Conservation (phyloP, 2,113 vertebrate genomes). For the Pituophis catenifer region DNA sequence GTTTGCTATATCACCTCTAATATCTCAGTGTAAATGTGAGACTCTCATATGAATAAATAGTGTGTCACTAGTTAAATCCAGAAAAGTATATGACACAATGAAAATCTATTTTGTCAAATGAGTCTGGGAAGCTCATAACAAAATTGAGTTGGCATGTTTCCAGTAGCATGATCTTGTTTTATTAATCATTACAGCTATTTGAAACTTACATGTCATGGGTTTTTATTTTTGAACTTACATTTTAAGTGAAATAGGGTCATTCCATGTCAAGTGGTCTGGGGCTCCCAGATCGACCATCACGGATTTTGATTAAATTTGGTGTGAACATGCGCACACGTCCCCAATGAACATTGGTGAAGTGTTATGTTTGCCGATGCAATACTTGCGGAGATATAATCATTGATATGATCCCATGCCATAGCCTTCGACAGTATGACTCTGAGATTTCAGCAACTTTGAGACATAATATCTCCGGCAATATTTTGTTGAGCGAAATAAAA, state of each 20-base stretch:
- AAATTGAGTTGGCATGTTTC: not conserved
- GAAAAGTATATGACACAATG: not conserved
- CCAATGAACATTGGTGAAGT: too few species aligned
- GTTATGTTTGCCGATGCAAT: too few species aligned
- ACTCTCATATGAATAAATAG: not conserved
- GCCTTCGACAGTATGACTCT: too few species aligned
- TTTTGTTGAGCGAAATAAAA: too few species aligned
- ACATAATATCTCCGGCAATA: too few species aligned
- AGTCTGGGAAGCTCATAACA: not conserved
- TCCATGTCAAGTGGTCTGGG: too few species aligned
- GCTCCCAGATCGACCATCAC: too few species aligned
- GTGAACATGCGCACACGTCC: too few species aligned
- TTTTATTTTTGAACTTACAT: not conserved
- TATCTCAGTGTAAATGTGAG: not conserved
- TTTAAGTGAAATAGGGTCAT: not conserved
- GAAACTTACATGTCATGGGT: not conserved
- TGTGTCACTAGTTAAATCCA: not conserved
- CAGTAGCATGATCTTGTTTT: not conserved
- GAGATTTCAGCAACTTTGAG: too few species aligned
- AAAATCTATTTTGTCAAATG: not conserved
- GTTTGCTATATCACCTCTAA: not conserved
- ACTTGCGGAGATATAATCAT: too few species aligned
- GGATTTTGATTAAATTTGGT: too few species aligned
- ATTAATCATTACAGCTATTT: not conserved
- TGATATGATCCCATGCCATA: too few species aligned